A percentile compares a stretch with the other conserved stretches of the same genome.
Conservation (phyloP, 2,113 vertebrate species). For the Crotalus tigris region DNA sequence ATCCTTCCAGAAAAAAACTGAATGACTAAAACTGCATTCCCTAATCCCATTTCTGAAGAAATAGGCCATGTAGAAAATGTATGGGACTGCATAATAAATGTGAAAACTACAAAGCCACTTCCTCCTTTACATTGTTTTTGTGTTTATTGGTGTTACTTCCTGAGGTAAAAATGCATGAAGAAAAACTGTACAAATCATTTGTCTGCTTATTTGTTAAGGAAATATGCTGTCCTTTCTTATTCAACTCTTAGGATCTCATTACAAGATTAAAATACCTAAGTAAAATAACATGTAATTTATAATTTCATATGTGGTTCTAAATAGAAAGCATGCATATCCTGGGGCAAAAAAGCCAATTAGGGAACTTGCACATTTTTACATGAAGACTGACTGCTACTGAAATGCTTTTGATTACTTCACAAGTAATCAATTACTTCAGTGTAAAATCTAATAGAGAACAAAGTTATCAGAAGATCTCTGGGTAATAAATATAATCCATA, state of each 20-base stretch:
- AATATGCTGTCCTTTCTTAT: not conserved
- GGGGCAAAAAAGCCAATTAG: not conserved
- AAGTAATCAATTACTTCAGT: not conserved
- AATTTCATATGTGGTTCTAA: not conserved
- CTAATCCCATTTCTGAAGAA: not conserved
- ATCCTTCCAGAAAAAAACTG: conserved; percentile 13
- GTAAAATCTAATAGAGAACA: not conserved
- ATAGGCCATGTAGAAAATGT: not conserved
- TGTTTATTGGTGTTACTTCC: not conserved
- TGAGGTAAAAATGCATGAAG: not conserved
- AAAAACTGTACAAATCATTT: not conserved
- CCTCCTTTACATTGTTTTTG: conserved; percentile 2
- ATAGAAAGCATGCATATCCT: not conserved
- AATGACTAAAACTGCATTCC: not conserved
- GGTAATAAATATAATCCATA: not conserved
- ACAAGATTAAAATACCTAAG: not conserved
- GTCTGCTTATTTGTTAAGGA: not conserved
- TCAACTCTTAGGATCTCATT: not conserved
- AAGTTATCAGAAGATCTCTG: not conserved
- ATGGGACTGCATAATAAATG: not conserved
- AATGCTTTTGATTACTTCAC: not conserved
- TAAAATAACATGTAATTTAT: not conserved
- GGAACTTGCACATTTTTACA: not conserved
- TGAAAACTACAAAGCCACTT: conserved; percentile 7
- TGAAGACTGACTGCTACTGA: not conserved